Evolutionary conservation across 2,888 invertebrate genomes (phyloP), one percentile per base, ranked within the genome.

Genomic region (Druceiella hillmani): DNA sequence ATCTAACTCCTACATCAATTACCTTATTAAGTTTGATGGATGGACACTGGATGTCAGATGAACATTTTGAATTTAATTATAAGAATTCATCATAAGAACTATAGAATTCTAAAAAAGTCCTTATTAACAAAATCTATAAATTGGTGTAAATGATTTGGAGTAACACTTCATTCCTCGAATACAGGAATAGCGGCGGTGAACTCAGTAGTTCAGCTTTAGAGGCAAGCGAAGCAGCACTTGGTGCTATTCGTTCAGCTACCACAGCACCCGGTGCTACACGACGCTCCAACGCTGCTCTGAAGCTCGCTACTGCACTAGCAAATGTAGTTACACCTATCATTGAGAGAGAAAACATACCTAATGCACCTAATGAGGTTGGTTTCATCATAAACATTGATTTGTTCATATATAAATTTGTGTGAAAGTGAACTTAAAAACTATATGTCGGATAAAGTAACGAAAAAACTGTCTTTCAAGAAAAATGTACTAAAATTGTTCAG

Each of bases 141-240:
- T n/a, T n/a, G n/a, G n/a, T n/a, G n/a, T n/a, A n/a, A n/a, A 7
- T 20, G 22, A 7, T 20, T 20, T 11, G 27, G 27, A 11, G 5
- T 7, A 11, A 11, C 27, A 11, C n/a, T 7, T 27, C 27, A 11
- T 9, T 11, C 6, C 6, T 27, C 7, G 27, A 9, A 4, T 27
- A 11, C 10, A 11, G 27, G 11, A 10, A 5, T 12, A 31, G 38
- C 14, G 34, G 38, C 32, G 27, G 17, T 17, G 59, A 62, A 14
- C 63, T 70, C 16, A 60, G 64, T 41, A 65, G 64, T 49, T 44
- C 51, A 0, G 64, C 65, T 4, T 51, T 70, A 17, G 71, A 71
- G 46, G 62, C 67, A 38, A 70, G 71, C 52, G 71, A 72, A 50
- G 63, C 67, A 41, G 62, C 66, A 36, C 54, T 71, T 42, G 45